Base-by-base conservation (phyloP, 2,797 vertebrate genomes). In the Coregonus suidteri region DNA sequence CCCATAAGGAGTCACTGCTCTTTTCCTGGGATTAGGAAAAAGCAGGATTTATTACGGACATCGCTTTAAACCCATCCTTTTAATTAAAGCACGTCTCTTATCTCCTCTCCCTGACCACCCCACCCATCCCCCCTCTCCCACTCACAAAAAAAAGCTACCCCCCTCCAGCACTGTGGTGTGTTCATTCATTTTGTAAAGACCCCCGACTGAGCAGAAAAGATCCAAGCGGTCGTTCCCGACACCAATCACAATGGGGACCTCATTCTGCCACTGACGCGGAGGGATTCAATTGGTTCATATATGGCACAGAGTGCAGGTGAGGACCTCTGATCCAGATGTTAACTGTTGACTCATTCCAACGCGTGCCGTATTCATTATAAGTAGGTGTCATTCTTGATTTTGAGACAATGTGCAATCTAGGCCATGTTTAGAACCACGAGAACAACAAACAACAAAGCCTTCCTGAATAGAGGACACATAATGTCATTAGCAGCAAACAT, bases 61-160 rank as follows among this genome's bases (percentile, higher is more conserved):
- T 75, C 75, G 79, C 73, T 78, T 85, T 92, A 90, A 92, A 73
- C 81, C 85, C 79, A 77, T 86, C 83, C 9, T 81, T 88, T 90
- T 92, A 92, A 92, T 92, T 90, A 92, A 90, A 86, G 76, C 79
- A 56, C 52, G 82, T 84, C 79, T 85, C 84, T 88, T 84, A 86
- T 88, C 85, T 86, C 41, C 68, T 54, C 69, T 20, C 74, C 70
- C 53, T 52, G 18, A 59, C 51, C 53, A 30, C 31, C 71, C 52
- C 25, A 34, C 70, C 20, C 54, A 73, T 15, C 16, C 72, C 34
- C 52, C 31, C 72, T n/a, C 53, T 13, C 34, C n/a, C 73, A 20
- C 54, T 15, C 35, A 6, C n/a, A 59, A 53, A 73, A 18, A 18
- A 18, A 30, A 9, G 37, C 54, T 65, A 53, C 72, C 80, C 76